Percentiles rank a stretch among this genome's conserved stretches.
Conservation (phyloP, 2,113 vertebrate genomes). For the Gorilla gorilla region DNA sequence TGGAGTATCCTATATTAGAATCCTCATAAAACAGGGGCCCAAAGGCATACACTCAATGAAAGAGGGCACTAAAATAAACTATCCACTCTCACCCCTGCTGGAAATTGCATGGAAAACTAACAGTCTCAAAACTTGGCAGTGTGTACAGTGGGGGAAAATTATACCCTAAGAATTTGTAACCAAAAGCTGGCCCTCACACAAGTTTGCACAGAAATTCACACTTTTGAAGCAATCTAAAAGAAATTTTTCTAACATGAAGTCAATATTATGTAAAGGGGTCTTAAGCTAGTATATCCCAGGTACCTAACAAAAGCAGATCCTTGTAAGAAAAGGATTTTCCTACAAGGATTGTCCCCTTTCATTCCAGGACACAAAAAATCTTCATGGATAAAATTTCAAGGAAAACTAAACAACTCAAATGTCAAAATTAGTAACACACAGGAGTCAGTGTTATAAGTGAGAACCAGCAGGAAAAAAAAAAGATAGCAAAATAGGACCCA, state of each 20-base stretch:
- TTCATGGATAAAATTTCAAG: neutral
- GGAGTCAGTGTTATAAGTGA: neutral
- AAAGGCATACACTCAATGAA: conserved; percentile 27
- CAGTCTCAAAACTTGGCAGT: conserved; percentile 34
- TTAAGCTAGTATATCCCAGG: neutral
- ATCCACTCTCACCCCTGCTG: neutral
- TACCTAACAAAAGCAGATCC: conserved; percentile 13
- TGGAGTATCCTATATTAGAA: neutral
- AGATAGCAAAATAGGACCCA: neutral
- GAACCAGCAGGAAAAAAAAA: neutral
- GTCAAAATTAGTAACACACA: neutral
- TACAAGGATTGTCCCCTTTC: neutral
- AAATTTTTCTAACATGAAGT: neutral
- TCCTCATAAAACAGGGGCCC: conserved; percentile 26
- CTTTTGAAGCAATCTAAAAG: conserved; percentile 5
- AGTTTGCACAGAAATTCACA: neutral
- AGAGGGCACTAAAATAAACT: conserved; percentile 37
- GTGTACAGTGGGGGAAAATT: neutral
- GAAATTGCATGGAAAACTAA: neutral
- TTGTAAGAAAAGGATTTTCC: neutral
- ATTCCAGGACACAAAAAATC: neutral
- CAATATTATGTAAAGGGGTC: neutral
- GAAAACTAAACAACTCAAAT: neutral
- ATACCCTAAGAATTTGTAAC: neutral
- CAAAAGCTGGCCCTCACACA: neutral